Evolutionary conservation across 2,888 invertebrate species (phyloP), one percentile per base, ranked within the genome.

Genomic region (Agonum fuliginosum): DNA sequence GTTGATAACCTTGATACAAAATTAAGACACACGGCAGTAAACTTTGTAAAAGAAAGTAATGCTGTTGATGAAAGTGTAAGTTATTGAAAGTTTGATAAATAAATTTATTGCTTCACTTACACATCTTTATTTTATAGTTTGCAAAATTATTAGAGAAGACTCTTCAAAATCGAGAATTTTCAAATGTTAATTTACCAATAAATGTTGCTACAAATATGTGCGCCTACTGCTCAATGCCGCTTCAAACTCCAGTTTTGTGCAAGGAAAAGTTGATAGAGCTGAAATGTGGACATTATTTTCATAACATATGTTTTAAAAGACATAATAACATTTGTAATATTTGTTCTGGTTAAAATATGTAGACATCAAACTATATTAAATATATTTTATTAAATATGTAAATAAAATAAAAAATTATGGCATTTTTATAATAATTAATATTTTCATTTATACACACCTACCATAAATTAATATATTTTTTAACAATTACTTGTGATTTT

Each of bases 1-100:
- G 87, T 86, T 82, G 88, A 88, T 80, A 87, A 86, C 80, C 87
- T 85, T 80, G 88, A 89, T 80, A 24, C 58, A 54, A 70, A 78
- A 41, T 24, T 69, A 41, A 12, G 74, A 4, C 48, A 65, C 10
- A 51, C 19, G 1, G 65, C 78, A 22, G 37, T 79, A 6, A 58
- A 79, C 71, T 81, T 80, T 67, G 78, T 72, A 69, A 80, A 72
- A 37, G 41, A 27, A 58, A 46, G 17, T 34, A 79, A 34, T 20
- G 24, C 46, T 37, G 71, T 72, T 76, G 79, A 77, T 62, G 34
- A 67, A 30, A 46, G 43, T 69, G 12, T 76, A 34, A 62, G 19
- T 62, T 4, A 20, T 30, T n/a, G n/a, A 34, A 14, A 51, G n/a
- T 43, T n/a, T 43, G 3, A 43, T 4, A 20, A 51, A 51, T 19